Evolutionary conservation across 2,888 invertebrate genomes (phyloP).

Genomic region (Melipona bicolor): DNA sequence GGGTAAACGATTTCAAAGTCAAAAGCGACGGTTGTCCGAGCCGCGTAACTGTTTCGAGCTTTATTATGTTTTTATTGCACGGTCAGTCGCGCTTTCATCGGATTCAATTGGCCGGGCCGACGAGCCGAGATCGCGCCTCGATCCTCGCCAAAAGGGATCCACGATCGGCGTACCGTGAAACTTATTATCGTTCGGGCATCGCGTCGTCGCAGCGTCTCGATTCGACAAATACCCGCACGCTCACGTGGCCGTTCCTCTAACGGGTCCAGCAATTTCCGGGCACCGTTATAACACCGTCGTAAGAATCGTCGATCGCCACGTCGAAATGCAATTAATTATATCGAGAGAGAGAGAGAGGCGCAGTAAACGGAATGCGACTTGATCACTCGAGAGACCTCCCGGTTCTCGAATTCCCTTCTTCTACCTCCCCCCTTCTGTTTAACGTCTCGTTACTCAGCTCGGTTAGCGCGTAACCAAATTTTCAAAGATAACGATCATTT

Average conservation of each 20-base stretch:
- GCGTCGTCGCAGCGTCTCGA: conserved; percentile 16
- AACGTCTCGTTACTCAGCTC: not conserved
- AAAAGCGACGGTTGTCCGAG: not conserved
- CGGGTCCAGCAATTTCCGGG: conserved; percentile 54
- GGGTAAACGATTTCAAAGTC: not conserved
- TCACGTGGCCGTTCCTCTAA: conserved; percentile 28
- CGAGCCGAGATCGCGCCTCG: conserved; percentile 1
- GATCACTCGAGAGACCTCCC: conserved; percentile 14
- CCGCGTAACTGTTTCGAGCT: conserved; percentile 10
- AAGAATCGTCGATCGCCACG: conserved; percentile 42
- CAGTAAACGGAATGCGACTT: conserved; percentile 22
- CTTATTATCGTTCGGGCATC: conserved; percentile 30
- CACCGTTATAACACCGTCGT: conserved; percentile 44
- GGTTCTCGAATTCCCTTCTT: not conserved
- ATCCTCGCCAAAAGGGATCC: conserved; percentile 13
- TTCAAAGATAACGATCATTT: not conserved
- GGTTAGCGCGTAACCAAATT: not conserved
- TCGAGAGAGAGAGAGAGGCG: not conserved
- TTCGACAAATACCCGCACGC: conserved; percentile 39
- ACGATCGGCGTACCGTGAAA: conserved; percentile 33
- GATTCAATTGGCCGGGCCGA: not conserved
- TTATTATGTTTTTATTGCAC: conserved; percentile 11
- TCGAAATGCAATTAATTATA: conserved; percentile 54
- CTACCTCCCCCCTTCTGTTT: not conserved
- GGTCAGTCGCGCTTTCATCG: not conserved